Percentiles rank a stretch among this genome's conserved stretches.
These are phyloP conservation scores for Struthio camelus DNA, from an alignment of 2,113 vertebrate genomes.

Conservation along the genomic window DNA sequence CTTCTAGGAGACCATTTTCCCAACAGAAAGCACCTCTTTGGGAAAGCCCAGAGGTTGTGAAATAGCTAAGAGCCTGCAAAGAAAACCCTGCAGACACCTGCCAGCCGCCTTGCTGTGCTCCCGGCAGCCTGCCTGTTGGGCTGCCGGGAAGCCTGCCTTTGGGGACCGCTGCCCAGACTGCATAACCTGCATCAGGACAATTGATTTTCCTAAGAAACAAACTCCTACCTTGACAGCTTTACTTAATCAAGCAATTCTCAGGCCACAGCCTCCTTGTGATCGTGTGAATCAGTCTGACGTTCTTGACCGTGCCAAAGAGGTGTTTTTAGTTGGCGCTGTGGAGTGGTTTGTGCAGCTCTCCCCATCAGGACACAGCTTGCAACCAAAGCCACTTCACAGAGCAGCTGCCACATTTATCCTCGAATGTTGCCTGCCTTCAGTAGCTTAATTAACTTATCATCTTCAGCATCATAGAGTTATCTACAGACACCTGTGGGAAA, in stretches of 20 bases:
- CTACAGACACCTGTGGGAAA: conserved; percentile 46
- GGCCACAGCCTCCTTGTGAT: background rate
- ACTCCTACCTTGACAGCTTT: background rate
- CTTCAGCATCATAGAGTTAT: background rate
- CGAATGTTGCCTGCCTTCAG: background rate
- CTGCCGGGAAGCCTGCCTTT: background rate
- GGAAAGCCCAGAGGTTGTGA: background rate
- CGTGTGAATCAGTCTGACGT: background rate
- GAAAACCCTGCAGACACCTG: background rate
- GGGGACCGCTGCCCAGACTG: background rate
- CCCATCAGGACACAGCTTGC: background rate
- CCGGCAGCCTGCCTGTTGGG: background rate
- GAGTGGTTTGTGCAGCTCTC: background rate
- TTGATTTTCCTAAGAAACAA: background rate
- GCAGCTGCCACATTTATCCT: conserved; percentile 20
- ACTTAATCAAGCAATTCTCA: background rate
- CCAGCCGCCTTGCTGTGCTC: accelerated
- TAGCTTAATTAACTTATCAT: conserved; percentile 36
- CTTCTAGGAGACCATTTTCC: background rate
- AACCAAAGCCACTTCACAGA: conserved; percentile 52
- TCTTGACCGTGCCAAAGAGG: background rate
- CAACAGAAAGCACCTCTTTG: background rate
- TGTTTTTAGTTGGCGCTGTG: background rate
- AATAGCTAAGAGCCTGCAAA: background rate
- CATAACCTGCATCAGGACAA: background rate